phyloP scores from a whole-genome alignment of 1,140 invertebrate species.

The Dreissena rostriformis region DNA sequence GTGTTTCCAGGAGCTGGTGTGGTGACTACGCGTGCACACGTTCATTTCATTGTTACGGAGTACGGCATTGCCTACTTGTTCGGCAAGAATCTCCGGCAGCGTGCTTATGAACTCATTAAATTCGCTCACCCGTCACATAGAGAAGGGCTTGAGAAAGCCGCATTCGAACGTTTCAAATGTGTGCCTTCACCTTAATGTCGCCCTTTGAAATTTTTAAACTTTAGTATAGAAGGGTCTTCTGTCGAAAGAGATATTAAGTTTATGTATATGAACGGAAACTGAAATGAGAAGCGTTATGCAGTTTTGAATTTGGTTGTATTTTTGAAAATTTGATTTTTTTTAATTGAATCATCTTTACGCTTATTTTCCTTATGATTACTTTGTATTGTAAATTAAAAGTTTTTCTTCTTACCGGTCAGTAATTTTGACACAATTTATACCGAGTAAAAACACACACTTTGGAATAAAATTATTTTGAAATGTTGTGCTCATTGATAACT shows the following conservation, averaged over 20 bases:
- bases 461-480: no score
- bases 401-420: no score
- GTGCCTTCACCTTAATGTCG: slow-evolving; percentile 88
- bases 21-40: slow-evolving; percentile 95
- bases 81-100: slow-evolving; percentile 93
- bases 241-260: background rate
- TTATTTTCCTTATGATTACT: no score
- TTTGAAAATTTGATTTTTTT: no score
- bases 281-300: no score
- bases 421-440: no score
- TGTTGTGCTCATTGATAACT: no score
- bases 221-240: background rate
- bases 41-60: slow-evolving; percentile 96
- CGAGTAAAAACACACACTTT: no score
- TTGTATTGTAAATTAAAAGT: no score
- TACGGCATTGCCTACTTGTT: slow-evolving; percentile 95
- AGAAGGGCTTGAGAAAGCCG: slow-evolving; percentile 90
- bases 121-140: slow-evolving; percentile 95
- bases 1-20: slow-evolving; percentile 91
- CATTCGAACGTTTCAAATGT: slow-evolving; percentile 92
- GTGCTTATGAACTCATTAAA: slow-evolving; percentile 94
- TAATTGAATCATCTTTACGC: no score
- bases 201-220: background rate
- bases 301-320: no score
- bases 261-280: no score